phyloP scores from a whole-genome alignment of 2,797 vertebrate species.

The Megalops cyprinoides region DNA sequence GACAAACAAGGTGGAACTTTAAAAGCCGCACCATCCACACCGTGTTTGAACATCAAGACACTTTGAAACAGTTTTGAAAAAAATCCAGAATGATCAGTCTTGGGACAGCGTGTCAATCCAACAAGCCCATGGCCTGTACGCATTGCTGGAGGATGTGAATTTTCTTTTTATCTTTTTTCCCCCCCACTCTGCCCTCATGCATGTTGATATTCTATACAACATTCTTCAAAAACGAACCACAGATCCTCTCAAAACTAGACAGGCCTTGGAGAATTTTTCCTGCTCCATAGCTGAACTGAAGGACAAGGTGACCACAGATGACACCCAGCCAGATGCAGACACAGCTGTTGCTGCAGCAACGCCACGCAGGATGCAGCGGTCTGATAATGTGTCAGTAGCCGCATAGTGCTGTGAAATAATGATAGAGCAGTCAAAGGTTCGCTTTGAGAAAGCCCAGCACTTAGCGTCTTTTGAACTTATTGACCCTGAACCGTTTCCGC shows the following conservation, averaged over 20 bases:
- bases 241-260: too few species aligned
- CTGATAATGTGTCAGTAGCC: background rate
- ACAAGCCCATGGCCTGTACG: too few species aligned
- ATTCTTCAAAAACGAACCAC: constrained; percentile 17
- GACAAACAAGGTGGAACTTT: constrained; percentile 14
- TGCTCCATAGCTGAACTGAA: background rate
- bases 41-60: background rate
- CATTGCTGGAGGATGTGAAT: too few species aligned
- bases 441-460: constrained; percentile 6
- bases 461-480: background rate
- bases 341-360: too few species aligned
- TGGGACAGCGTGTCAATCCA: background rate
- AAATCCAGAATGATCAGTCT: too few species aligned
- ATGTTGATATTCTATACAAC: constrained; percentile 13
- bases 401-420: constrained; percentile 12
- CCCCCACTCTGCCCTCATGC: constrained; percentile 13
- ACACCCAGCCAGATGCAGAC: background rate
- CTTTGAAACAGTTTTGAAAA: too few species aligned
- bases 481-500: background rate
- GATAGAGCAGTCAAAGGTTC: background rate
- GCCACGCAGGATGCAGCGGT: background rate
- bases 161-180: too few species aligned
- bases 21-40: background rate
- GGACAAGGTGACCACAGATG: constrained; percentile 5
- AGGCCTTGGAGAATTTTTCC: too few species aligned